Base-by-base conservation (phyloP, 2,888 invertebrate species). In the Stenodera caucasica region DNA sequence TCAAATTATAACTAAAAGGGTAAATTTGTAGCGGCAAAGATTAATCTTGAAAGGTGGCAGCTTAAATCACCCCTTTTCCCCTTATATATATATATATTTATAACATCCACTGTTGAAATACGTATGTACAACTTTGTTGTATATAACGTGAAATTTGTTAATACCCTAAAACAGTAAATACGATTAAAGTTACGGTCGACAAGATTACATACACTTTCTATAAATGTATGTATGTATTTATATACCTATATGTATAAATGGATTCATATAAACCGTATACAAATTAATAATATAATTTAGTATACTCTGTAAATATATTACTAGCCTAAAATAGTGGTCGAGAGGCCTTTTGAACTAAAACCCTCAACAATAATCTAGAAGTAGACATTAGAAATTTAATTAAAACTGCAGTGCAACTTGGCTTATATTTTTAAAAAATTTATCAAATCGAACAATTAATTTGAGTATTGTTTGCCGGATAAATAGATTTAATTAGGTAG, bases 261-360 rank as follows among this genome's bases (percentile, higher is more conserved):
- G 40, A 57, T 57, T 35, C 64, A 53, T 64, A 67, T 66, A 66
- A 67, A 68, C 65, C 64, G 70, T 67, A 67, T 74, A 72, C 73
- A 73, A 75, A 74, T 75, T 72, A 75, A 75, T 74, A 72, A 74
- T 75, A 74, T 74, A 75, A 75, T 74, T 74, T 74, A 74, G 73
- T 75, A 75, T 74, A 72, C 74, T 67, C 70, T 63, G 72, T 72
- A 73, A 73, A 74, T 72, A 73, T 68, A 68, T 18, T 64, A 72
- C 67, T 70, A 66, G 70, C 69, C 68, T 5, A 64, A 70, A 73
- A 68, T 67, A 67, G 75, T 66, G 71, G 74, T 73, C 72, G 67
- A 71, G 26, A 40, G 66, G 70, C 69, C 72, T 68, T n/a, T n/a
- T n/a, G n/a, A 66, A 69, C 69, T 72, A 70, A 73, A 64, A 70